Conservation (phyloP, 2,113 vertebrate species). For the Corynorhinus townsendii region DNA sequence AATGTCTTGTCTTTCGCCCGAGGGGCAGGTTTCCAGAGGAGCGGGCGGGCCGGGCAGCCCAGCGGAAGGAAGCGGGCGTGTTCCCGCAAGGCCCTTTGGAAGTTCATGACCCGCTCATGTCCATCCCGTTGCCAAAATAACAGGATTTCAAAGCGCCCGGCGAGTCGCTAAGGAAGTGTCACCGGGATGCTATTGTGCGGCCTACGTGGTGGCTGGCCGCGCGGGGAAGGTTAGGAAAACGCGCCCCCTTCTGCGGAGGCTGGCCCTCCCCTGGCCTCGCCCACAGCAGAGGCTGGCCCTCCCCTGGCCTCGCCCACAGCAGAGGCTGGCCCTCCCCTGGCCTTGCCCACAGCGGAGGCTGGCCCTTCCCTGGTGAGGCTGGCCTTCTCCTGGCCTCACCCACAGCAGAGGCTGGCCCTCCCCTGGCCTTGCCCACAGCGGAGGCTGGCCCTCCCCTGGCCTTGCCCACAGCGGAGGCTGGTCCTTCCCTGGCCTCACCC, state of each 20-base stretch:
- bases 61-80: conserved; percentile 19
- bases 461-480: not conserved
- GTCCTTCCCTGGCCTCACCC: not conserved
- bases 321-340: not conserved
- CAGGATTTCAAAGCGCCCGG: conserved; percentile 26
- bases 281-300: not conserved
- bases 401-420: not conserved
- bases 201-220: not conserved
- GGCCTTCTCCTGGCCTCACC: not conserved
- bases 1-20: not conserved
- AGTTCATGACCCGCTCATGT: conserved; percentile 50
- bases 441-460: not conserved
- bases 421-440: not conserved
- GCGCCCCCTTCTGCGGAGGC: not conserved
- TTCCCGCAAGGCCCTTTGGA: conserved; percentile 56
- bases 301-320: not conserved
- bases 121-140: conserved; percentile 66
- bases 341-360: not conserved
- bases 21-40: not conserved
- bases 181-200: not conserved
- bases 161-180: conserved; percentile 71
- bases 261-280: not conserved
- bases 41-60: not conserved
- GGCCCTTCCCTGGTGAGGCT: not conserved
- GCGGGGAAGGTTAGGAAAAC: not conserved